Base-by-base conservation (phyloP, 2,888 invertebrate species). In the Sinohyriopsis cumingii region DNA sequence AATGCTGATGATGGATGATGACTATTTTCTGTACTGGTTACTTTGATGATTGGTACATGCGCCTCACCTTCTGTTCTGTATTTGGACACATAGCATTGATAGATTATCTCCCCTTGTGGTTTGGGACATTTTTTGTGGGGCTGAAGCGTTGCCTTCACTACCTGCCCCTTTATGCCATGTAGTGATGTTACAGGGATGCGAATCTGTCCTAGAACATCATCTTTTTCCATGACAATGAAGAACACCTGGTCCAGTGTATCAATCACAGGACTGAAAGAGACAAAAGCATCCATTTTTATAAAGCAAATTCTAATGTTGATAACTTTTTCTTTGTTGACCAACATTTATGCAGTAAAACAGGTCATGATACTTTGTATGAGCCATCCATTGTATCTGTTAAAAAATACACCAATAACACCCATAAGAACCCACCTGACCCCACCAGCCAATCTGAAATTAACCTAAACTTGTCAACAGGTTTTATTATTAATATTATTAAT, bases 51-150 rank as follows among this genome's bases (percentile, higher is more conserved):
- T 6, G 77, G 65, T 2, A 74, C 76, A 19, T 77, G 60, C 59
- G 72, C 75, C n/a, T 77, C 77, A 19, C 72, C 72, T 19, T 75
- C 73, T 6, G 74, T 64, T 33, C 82, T 76, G 65, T 79, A 78
- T 67, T 82, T 85, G 59, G 87, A 87, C n/a, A 89, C 82, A 77
- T 86, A 88, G 59, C 85, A 86, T 80, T 87, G 85, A 67, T 84
- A 88, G 25, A 84, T 77, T 22, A 89, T 78, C 63, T 87, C 87
- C 25, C 88, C 89, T 59, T 84, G 79, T 12, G 89, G 89, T 56
- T 81, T 76, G 15, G 85, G 79, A 69, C 86, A 86, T 69, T 88
- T 88, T 73, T 88, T 88, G 75, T 89, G 88, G 7, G 87, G 82
- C 67, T 85, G 86, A 24, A 89, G 81, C 0, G 83, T 74, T 5